Percentiles rank a stretch among this genome's conserved stretches.
Evolutionary conservation across 1,140 invertebrate species (phyloP).

Genomic region (Drosophila seguyi): DNA sequence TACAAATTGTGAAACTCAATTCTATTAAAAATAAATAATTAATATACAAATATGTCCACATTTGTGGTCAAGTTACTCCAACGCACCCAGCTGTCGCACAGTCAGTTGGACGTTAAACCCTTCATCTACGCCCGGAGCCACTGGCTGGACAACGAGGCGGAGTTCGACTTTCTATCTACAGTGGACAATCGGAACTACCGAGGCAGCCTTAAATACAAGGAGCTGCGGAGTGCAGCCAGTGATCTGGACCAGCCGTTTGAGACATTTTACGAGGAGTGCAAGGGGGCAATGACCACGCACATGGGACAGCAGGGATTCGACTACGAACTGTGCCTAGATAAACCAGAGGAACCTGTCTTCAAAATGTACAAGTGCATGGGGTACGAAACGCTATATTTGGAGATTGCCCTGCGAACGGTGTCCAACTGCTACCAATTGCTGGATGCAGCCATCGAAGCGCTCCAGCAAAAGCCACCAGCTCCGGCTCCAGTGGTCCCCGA

Average conservation of each 20-base stretch:
- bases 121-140: constrained; percentile 59
- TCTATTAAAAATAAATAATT: neutral
- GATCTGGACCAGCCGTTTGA: constrained; percentile 50
- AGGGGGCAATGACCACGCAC: constrained; percentile 54
- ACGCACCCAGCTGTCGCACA: constrained; percentile 51
- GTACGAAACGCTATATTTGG: constrained; percentile 62
- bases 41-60: neutral
- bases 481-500: no score
- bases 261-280: constrained; percentile 52
- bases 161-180: constrained; percentile 54
- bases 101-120: constrained; percentile 59
- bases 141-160: constrained; percentile 56
- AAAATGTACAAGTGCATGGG: constrained; percentile 63
- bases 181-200: constrained; percentile 38
- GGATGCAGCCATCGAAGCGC: constrained; percentile 55
- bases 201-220: constrained; percentile 44
- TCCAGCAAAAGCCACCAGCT: neutral
- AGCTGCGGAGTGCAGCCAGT: constrained; percentile 43
- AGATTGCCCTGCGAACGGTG: constrained; percentile 39
- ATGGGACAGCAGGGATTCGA: constrained; percentile 62
- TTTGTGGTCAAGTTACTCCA: constrained; percentile 61
- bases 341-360: constrained; percentile 34
- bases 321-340: constrained; percentile 40
- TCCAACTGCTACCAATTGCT: constrained; percentile 53
- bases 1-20: constrained; percentile 34